Evolutionary conservation across 2,888 invertebrate species (phyloP).

Genomic region (Drosophila trichaetosa): DNA sequence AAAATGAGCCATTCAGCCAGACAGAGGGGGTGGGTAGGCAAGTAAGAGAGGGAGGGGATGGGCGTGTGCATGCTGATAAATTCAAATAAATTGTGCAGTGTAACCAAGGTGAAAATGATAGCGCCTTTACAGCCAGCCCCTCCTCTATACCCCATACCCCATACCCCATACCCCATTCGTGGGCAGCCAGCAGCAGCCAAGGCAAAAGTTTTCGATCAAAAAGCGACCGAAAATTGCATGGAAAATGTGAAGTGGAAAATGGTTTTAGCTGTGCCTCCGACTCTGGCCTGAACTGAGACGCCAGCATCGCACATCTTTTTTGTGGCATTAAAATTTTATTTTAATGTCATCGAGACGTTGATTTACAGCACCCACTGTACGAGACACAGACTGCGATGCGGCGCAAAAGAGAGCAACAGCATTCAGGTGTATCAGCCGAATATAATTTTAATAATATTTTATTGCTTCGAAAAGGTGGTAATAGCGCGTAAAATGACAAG

Average conservation of each 20-base stretch:
- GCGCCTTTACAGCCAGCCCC: conserved; percentile 23
- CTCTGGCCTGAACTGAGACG: conserved; percentile 37
- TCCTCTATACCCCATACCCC: background rate
- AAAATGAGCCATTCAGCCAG: conserved; percentile 69
- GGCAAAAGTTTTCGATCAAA: conserved; percentile 76
- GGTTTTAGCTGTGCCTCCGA: conserved; percentile 9
- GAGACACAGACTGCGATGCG: conserved; percentile 1
- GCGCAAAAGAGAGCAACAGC: background rate
- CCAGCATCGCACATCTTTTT: conserved; percentile 30
- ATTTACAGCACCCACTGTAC: conserved; percentile 75
- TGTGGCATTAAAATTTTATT: conserved; percentile 83
- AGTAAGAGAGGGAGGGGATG: background rate
- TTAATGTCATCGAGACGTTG: conserved; percentile 84
- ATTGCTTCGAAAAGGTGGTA: conserved; percentile 79
- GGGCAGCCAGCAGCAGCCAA: conserved; percentile 23
- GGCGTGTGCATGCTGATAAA: conserved; percentile 66
- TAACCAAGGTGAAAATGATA: conserved; percentile 83
- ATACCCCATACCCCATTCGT: background rate
- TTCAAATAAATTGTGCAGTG: conserved; percentile 81
- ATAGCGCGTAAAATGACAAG: conserved; percentile 72
- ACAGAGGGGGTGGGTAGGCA: conserved; percentile 4
- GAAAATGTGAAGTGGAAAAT: conserved; percentile 42
- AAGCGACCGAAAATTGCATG: conserved; percentile 55
- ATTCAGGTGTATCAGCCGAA: conserved; percentile 48
- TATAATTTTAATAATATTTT: conserved; percentile 84